Percentiles rank a stretch among this genome's conserved stretches.
These are phyloP conservation scores for Crotalus helleri DNA, from an alignment of 2,113 vertebrate genomes.

Conservation along the genomic window DNA sequence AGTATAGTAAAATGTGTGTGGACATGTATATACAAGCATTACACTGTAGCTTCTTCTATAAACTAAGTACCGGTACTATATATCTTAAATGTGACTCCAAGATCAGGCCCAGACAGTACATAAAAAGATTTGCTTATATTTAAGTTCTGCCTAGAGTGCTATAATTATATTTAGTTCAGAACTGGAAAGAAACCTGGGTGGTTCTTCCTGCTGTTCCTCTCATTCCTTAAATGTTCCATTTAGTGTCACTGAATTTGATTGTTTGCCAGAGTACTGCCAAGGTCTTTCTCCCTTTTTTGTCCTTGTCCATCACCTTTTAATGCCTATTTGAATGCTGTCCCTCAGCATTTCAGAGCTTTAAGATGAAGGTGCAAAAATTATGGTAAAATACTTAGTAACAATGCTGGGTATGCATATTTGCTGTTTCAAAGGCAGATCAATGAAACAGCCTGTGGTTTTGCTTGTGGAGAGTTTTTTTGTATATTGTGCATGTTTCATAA, in stretches of 20 bases:
- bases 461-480: not conserved
- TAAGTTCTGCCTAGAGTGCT: not conserved
- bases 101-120: not conserved
- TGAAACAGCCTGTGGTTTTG: not conserved
- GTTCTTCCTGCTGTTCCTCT: too few species aligned
- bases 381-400: not conserved
- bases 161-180: not conserved
- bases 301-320: not conserved
- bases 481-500: not conserved
- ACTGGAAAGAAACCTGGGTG: not conserved
- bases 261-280: not conserved
- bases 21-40: not conserved
- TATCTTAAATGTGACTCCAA: not conserved
- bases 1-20: slow-evolving; percentile 5
- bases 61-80: not conserved
- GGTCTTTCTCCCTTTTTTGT: not conserved
- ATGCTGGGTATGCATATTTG: not conserved
- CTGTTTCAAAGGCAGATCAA: not conserved
- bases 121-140: not conserved
- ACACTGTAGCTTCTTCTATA: not conserved
- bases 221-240: not conserved
- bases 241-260: not conserved
- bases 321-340: not conserved
- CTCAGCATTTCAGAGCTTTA: not conserved
- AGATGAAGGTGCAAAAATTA: not conserved